Base-by-base conservation (phyloP, 1,140 invertebrate species). In the Drosophila simulans region DNA sequence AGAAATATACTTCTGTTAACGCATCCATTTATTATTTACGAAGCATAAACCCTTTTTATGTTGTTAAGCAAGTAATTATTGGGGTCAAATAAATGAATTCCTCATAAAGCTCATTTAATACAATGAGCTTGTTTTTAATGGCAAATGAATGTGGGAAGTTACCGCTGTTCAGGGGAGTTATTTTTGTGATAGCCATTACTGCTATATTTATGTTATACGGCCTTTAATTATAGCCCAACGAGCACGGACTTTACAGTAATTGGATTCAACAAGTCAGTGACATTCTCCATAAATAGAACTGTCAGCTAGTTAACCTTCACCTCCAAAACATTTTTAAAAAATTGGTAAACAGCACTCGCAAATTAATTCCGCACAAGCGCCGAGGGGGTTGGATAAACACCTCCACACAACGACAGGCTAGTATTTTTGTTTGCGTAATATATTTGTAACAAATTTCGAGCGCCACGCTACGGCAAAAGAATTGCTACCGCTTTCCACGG, bases 371-470 rank as follows among this genome's bases (percentile, higher is more conserved):
- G 27, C 15, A 27, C 57, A 63, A 22, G 12, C 4, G 20, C 27
- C 37, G 4, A 31, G 58, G 64, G 64, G 20, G 45, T 43, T 64
- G 27, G 37, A 51, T 56, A 69, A 69, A 69, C 62, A 69, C 5
- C 39, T 31, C 1, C 8, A 8, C 7, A 31, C 27, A 31, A 2
- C 27, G 27, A 1, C 7, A 8, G 27, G 27, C 7, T 31, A 10
- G 7, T 7, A 11, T 34, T 40, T 34, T 51, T 55, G 54, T 77
- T 77, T 72, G 66, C 77, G 66, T 86, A 81, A 78, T 49, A 73
- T 55, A 40, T 56, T 58, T 56, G 15, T 37, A 52, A 62, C 55
- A 37, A 76, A 68, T 73, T 77, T 64, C 43, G 20, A 79, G 63
- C 57, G 63, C 42, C 55, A 74, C 27, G 72, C 13, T 13, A 59